phyloP scores from a whole-genome alignment of 2,888 invertebrate species.

The Brachyptera risi region DNA sequence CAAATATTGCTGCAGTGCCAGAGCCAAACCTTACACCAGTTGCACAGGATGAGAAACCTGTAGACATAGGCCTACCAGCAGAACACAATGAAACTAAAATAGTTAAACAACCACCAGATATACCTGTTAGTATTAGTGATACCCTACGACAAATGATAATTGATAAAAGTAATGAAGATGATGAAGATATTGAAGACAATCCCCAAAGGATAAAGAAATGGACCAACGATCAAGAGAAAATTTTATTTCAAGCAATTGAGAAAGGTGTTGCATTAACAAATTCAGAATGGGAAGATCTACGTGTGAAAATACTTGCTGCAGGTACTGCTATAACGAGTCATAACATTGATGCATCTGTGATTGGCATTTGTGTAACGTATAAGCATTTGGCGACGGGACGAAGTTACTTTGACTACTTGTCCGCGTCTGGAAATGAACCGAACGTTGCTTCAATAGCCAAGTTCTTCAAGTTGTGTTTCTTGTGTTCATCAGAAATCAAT shows the following conservation, averaged over 20 bases:
- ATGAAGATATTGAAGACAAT: not conserved
- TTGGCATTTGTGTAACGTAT: constrained; percentile 50
- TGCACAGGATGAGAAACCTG: too few species aligned
- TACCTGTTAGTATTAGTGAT: not conserved
- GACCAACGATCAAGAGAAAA: constrained; percentile 3
- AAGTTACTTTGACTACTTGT: constrained; percentile 56
- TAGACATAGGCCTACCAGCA: too few species aligned
- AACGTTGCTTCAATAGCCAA: constrained; percentile 57
- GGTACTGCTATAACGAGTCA: constrained; percentile 45
- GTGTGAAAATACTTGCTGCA: constrained; percentile 45
- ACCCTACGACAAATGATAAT: not conserved
- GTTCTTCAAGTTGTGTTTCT: constrained; percentile 53
- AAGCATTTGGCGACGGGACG: constrained; percentile 51
- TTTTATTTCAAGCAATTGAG: not conserved
- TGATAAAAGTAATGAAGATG: not conserved
- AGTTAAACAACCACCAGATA: not conserved
- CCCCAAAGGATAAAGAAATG: not conserved
- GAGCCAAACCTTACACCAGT: not conserved
- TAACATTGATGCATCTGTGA: constrained; percentile 58
- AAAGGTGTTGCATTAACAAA: constrained; percentile 12
- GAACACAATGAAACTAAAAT: not conserved
- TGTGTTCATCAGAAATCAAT: constrained; percentile 39
- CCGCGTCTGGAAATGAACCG: constrained; percentile 46
- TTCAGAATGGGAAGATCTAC: constrained; percentile 45
- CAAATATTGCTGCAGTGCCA: not conserved